Base-by-base conservation (phyloP, 35 echinoderm and acorn worm genomes). In the Hemicentrotus pulcherrimus region DNA sequence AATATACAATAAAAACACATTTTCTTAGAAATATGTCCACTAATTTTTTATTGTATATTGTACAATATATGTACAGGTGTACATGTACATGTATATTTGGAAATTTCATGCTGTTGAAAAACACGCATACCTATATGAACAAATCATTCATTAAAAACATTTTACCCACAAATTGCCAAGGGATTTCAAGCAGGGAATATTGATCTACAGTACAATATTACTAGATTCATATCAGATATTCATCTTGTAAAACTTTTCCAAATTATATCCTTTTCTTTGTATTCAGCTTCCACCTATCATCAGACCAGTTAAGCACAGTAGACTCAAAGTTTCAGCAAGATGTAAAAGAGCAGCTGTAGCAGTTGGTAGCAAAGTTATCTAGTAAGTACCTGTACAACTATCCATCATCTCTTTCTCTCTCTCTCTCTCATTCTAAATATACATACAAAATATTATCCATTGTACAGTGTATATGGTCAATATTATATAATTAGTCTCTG, bases 351-450 rank as follows among this genome's bases (percentile, higher is more conserved):
- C 91, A 58, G 91, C 91, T 2, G 11, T 47, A 58, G 15, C 91
- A 24, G 48, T 93, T 47, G 91, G 91, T 14, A 93, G 91, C 91
- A 93, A 93, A 93, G 91, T 93, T n/a, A 93, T 93, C 91, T 93
- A 93, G 91, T 93, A 58, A 93, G 91, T 93, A n/a, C n/a, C n/a
- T n/a, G n/a, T n/a, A 31, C 16, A 47, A 86, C 9, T 47, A 22
- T 7, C 19, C 19, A 55, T 0, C 50, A 55, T 55, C 50, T 55
- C 50, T 11, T 2, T 55, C 9, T 55, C 50, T 55, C 50, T 55
- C 50, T 55, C 50, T 55, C 6, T 55, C 48, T 52, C 48, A 3
- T 6, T 41, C 35, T 41, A 41, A 41, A 41, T 41, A 41, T 41
- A 41, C 35, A 41, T 41, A 41, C 35, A 41, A 41, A 41, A 41